phyloP scores from a whole-genome alignment of 2,888 invertebrate genomes.

The Hedychridium roseum region DNA sequence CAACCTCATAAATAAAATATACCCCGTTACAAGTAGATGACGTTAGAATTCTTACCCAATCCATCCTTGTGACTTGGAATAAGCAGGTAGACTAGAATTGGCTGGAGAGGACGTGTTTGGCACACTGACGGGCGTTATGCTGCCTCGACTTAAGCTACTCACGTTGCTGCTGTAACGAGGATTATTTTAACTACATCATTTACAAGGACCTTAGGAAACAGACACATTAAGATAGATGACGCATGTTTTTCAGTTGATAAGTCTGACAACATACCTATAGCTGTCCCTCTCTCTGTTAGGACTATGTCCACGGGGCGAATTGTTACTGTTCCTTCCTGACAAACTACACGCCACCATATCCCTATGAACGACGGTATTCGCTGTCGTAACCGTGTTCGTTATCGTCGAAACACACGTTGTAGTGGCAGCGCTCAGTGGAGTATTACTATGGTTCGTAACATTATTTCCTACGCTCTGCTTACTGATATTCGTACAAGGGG shows the following conservation, averaged over 20 bases:
- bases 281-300: conserved; percentile 84
- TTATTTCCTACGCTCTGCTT: conserved; percentile 55
- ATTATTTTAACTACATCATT: conserved; percentile 10
- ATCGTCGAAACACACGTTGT: conserved; percentile 62
- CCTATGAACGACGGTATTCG: conserved; percentile 64
- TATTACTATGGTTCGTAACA: conserved; percentile 45
- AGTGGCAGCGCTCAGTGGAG: conserved; percentile 58
- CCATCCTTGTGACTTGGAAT: conserved; percentile 65
- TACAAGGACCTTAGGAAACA: background rate
- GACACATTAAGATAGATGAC: background rate
- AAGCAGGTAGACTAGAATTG: conserved; percentile 71
- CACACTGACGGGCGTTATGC: conserved; percentile 70
- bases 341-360: conserved; percentile 64
- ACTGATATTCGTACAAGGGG: conserved; percentile 58
- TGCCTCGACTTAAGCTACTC: conserved; percentile 81
- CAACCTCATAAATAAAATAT: too few relatives aligned
- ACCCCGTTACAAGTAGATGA: background rate
- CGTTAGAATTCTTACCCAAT: conserved; percentile 52
- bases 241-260: background rate
- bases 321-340: conserved; percentile 69
- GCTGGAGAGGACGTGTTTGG: conserved; percentile 65
- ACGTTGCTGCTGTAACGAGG: conserved; percentile 76
- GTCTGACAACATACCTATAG: conserved; percentile 73
- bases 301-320: conserved; percentile 81
- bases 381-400: conserved; percentile 63